Evolutionary conservation across 2,113 vertebrate genomes (phyloP), one percentile per base, ranked within the genome.

Genomic region (Montifringilla adamsi): DNA sequence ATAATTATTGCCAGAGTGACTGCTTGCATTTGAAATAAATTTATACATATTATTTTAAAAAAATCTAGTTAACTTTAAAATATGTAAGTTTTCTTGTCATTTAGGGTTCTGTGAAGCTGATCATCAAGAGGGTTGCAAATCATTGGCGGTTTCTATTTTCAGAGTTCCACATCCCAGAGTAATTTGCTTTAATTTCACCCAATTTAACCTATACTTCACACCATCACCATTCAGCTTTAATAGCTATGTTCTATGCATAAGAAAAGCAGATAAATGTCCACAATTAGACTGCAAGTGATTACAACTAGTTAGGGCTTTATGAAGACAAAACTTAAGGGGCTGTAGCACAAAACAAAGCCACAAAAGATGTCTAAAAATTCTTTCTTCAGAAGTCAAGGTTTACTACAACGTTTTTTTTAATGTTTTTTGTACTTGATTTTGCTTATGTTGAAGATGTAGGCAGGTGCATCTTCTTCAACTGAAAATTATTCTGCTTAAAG

Each of bases 131-230:
- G 98, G 98, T 98, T 98, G 98, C 98, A 98, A 98, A 99, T 99
- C 98, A 98, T 98, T 98, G 98, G 98, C 98, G 93, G 98, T 98
- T 98, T 98, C 97, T 98, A 98, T 98, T 98, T 98, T 98, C 98
- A 98, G 98, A 98, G 98, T 98, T 98, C 98, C 98, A 98, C 98
- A 98, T 99, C 98, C 98, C 98, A 96, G 98, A 98, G 98, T 99
- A 99, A 99, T 99, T 99, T 99, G 98, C 98, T 98, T 99, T 99
- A 98, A 99, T 99, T 99, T 99, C 98, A 98, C 98, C 98, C 99
- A 99, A 99, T 99, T 99, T 99, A 99, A 99, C 98, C 98, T 98
- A 98, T 98, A 98, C 98, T 99, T 99, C 98, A 98, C 98, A 98
- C 98, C 98, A 98, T 98, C 98, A 98, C 98, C 97, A 99, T 99